These are phyloP conservation scores for Oedothorax gibbosus DNA, from an alignment of 1,140 invertebrate genomes.

Conservation along the genomic window DNA sequence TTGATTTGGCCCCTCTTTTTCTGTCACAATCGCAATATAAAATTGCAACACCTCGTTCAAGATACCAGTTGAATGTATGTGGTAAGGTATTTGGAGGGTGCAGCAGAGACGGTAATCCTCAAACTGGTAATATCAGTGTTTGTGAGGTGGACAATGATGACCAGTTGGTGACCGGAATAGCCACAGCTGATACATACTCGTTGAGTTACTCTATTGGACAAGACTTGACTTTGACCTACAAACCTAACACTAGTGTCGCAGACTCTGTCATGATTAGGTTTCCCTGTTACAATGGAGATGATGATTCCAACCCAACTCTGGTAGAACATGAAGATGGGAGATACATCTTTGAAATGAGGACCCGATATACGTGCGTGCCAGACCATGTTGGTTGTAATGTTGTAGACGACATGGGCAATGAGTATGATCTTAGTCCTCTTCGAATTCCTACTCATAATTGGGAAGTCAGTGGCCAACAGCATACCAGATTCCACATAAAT, in stretches of 20 bases:
- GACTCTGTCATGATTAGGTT: constrained; percentile 33
- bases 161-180: background rate
- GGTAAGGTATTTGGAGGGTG: constrained; percentile 29
- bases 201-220: constrained; percentile 29
- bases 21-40: constrained; percentile 22
- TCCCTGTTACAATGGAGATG: constrained; percentile 14
- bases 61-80: constrained; percentile 52
- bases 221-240: constrained; percentile 42
- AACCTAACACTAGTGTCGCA: background rate
- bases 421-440: constrained; percentile 53
- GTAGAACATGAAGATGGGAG: constrained; percentile 10
- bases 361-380: constrained; percentile 65
- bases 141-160: constrained; percentile 27
- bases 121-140: constrained; percentile 36
- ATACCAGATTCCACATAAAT: constrained; percentile 51
- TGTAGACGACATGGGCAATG: constrained; percentile 38
- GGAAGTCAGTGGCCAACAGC: constrained; percentile 16
- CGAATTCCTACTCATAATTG: constrained; percentile 22
- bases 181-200: constrained; percentile 14
- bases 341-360: constrained; percentile 68
- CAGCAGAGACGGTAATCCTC: background rate
- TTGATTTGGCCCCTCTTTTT: constrained; percentile 28
- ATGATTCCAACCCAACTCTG: constrained; percentile 27
- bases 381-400: constrained; percentile 40
- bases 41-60: constrained; percentile 6